These are phyloP conservation scores for Otocyon megalotis DNA, from an alignment of 2,113 vertebrate genomes.

Conservation along the genomic window DNA sequence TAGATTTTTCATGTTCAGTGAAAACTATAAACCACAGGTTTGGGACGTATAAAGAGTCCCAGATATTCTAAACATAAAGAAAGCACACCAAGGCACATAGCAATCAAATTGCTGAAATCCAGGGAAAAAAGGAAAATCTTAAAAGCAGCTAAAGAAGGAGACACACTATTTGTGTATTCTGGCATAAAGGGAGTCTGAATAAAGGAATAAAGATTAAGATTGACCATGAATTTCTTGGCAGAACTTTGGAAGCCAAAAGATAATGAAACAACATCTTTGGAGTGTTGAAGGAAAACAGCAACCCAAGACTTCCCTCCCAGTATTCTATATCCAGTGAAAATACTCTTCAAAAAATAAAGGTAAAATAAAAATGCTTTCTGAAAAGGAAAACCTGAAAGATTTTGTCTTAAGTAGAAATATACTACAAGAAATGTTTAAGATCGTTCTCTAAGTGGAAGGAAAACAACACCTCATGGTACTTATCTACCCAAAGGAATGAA, in stretches of 20 bases:
- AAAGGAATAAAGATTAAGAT: not conserved
- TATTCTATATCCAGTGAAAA: not conserved
- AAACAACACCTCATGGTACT: not conserved
- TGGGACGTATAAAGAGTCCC: not conserved
- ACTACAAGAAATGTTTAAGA: not conserved
- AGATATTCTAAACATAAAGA: not conserved
- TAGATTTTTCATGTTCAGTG: not conserved
- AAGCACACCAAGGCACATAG: not conserved
- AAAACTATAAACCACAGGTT: not conserved
- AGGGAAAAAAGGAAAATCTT: not conserved
- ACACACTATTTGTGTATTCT: not conserved
- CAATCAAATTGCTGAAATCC: constrained; percentile 7
- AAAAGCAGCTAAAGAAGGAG: not conserved
- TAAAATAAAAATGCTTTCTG: not conserved
- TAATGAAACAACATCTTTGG: not conserved
- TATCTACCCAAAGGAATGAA: not conserved
- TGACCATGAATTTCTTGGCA: not conserved
- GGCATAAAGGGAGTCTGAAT: not conserved
- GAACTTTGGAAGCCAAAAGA: not conserved
- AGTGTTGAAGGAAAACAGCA: not conserved
- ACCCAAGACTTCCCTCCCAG: not conserved
- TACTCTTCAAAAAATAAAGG: not conserved
- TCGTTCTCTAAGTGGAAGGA: not conserved
- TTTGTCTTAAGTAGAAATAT: not conserved
- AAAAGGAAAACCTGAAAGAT: not conserved